Percentiles rank a stretch among this genome's conserved stretches.
These are phyloP conservation scores for Dendrolimus punctatus DNA, from an alignment of 1,140 invertebrate genomes.

Conservation along the genomic window DNA sequence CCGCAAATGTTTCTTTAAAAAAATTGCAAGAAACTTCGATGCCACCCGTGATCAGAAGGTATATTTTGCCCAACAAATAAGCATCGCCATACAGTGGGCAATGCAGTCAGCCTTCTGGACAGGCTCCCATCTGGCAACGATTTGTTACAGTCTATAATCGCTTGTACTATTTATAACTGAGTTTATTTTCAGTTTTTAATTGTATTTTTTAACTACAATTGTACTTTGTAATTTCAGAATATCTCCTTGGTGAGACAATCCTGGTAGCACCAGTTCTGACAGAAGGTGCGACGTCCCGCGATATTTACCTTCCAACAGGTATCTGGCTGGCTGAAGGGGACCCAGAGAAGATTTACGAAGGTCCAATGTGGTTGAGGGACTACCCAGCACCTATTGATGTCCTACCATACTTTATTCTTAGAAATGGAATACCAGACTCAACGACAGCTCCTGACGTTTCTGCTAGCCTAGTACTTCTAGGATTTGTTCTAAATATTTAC, in stretches of 20 bases:
- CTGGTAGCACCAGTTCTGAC: constrained; percentile 88
- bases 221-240: constrained; percentile 75
- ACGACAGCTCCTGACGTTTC: constrained; percentile 10
- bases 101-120: too few relatives aligned
- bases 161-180: too few relatives aligned
- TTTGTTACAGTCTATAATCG: too few relatives aligned
- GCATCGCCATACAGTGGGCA: too few relatives aligned
- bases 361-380: constrained; percentile 77
- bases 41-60: too few relatives aligned
- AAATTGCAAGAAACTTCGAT: too few relatives aligned
- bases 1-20: too few relatives aligned
- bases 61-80: too few relatives aligned
- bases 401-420: constrained; percentile 76
- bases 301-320: constrained; percentile 85
- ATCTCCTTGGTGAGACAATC: constrained; percentile 86
- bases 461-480: constrained; percentile 20
- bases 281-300: constrained; percentile 75
- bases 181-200: constrained; percentile 9
- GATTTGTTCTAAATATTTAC: constrained; percentile 14
- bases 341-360: constrained; percentile 57
- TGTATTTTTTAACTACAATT: neutral
- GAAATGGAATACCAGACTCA: constrained; percentile 7
- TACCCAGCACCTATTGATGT: constrained; percentile 78
- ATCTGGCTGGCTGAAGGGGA: constrained; percentile 75
- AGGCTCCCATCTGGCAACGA: too few relatives aligned